Evolutionary conservation across 2,113 vertebrate genomes (phyloP).

Genomic region (Naja naja): DNA sequence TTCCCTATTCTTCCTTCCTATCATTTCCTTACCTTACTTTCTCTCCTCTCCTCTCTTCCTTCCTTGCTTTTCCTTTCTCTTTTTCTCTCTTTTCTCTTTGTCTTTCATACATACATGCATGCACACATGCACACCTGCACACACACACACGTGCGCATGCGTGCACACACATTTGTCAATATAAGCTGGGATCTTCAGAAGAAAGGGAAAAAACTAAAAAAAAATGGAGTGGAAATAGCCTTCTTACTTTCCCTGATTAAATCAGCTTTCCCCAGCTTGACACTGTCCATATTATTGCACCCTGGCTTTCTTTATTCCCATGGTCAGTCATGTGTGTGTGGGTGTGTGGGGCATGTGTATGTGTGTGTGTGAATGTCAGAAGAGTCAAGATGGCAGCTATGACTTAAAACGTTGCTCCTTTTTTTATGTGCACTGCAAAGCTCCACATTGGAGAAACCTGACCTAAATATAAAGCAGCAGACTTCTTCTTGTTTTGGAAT

Average conservation of each 20-base stretch:
- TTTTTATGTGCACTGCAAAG: neutral
- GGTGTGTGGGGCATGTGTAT: neutral
- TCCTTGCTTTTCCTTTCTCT: too few relatives aligned
- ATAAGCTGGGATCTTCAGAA: neutral
- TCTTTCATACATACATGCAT: too few relatives aligned
- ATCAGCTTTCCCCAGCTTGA: neutral
- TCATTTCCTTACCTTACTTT: too few relatives aligned
- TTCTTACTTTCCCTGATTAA: neutral
- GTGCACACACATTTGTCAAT: neutral
- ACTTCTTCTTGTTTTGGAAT: neutral
- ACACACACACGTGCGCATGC: too few relatives aligned
- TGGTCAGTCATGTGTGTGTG: neutral
- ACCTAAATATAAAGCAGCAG: neutral
- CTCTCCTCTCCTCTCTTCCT: fast-evolving
- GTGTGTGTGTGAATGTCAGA: neutral
- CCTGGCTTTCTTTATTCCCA: neutral
- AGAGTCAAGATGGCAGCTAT: neutral
- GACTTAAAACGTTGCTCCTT: neutral
- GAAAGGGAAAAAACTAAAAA: neutral
- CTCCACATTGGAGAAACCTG: neutral
- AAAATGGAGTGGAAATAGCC: too few relatives aligned
- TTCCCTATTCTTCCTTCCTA: too few relatives aligned
- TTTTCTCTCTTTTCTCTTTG: too few relatives aligned
- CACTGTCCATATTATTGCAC: neutral
- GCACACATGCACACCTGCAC: neutral